These are phyloP conservation scores for Crocidura indochinensis DNA, from an alignment of 2,797 vertebrate species.

Conservation along the genomic window DNA sequence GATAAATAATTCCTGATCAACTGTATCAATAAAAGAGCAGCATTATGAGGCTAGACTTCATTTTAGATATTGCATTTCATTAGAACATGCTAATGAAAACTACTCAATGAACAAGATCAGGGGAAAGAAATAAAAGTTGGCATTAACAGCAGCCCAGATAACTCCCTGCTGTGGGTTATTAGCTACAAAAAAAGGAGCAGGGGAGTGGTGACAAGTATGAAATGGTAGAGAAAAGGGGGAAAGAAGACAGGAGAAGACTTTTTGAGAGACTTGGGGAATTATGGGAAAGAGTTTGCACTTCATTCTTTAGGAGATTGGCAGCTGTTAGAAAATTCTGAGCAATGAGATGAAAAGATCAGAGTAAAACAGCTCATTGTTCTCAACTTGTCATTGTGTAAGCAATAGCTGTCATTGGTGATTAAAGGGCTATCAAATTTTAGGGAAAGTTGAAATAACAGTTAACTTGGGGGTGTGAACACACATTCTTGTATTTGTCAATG, in stretches of 20 bases:
- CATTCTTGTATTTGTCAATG: background rate
- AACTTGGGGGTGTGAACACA: background rate
- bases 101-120: background rate
- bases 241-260: background rate
- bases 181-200: background rate
- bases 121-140: background rate
- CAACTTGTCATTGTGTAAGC: slow-evolving; percentile 22
- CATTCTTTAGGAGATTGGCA: slow-evolving; percentile 42
- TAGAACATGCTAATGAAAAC: background rate
- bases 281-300: background rate
- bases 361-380: slow-evolving; percentile 62
- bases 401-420: slow-evolving; percentile 56
- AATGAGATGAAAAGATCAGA: slow-evolving; percentile 61
- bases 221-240: background rate
- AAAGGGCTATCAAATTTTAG: slow-evolving; percentile 40
- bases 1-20: background rate
- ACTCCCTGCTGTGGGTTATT: background rate
- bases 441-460: slow-evolving; percentile 14
- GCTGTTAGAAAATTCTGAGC: slow-evolving; percentile 30
- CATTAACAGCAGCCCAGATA: fast-evolving
- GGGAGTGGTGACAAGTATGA: background rate
- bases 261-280: background rate
- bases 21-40: background rate
- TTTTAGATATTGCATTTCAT: background rate
- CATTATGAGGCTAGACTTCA: background rate